These are phyloP conservation scores for Acromyrmex echinatior DNA, from an alignment of 1,140 invertebrate species.

Conservation along the genomic window DNA sequence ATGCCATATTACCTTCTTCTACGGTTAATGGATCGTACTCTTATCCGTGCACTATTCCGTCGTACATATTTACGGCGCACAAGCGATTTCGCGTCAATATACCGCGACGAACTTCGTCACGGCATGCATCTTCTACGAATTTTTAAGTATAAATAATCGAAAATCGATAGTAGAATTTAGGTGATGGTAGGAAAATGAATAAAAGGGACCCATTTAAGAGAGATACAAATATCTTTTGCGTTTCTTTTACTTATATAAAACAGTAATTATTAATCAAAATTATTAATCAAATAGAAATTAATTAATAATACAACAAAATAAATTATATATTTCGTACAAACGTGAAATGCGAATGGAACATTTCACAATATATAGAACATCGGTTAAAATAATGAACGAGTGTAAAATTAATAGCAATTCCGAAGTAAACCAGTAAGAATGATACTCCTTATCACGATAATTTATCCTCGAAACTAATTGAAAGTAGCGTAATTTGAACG, in stretches of 20 bases:
- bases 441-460: conserved; percentile 80
- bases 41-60: conserved; percentile 68
- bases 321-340: too few relatives aligned
- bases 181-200: neutral
- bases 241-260: neutral
- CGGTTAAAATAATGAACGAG: neutral
- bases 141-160: neutral
- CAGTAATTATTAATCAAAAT: neutral
- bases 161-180: neutral
- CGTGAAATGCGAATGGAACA: neutral
- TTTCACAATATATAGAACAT: neutral
- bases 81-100: conserved; percentile 38
- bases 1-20: conserved; percentile 74
- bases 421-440: conserved; percentile 60
- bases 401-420: conserved; percentile 18
- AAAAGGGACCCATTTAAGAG: neutral
- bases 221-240: neutral
- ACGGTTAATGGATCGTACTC: conserved; percentile 75
- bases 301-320: too few relatives aligned
- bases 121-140: conserved; percentile 2
- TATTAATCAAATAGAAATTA: neutral
- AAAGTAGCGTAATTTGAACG: conserved; percentile 82
- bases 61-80: conserved; percentile 50
- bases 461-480: conserved; percentile 82
- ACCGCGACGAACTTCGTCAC: conserved; percentile 24